Conservation (phyloP, 2,797 vertebrate genomes). For the Malacoraja senta region DNA sequence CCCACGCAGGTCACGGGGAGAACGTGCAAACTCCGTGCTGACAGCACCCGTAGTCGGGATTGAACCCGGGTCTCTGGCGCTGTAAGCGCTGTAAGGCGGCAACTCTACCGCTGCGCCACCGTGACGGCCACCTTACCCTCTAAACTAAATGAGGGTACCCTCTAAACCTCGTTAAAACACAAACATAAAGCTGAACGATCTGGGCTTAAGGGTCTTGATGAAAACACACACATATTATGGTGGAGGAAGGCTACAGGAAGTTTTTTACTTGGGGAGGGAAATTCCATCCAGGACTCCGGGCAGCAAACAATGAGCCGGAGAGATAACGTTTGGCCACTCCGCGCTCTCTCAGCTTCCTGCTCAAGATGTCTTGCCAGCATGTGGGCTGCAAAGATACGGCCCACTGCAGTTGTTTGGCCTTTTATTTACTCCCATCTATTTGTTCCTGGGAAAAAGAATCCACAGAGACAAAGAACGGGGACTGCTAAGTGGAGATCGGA, state of each 20-base stretch:
- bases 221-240: conserved; percentile 56
- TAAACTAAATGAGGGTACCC: too few species aligned
- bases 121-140: too few species aligned
- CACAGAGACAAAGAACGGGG: conserved; percentile 61
- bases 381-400: conserved; percentile 65
- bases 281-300: conserved; percentile 67
- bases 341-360: conserved; percentile 66
- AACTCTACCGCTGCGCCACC: too few species aligned
- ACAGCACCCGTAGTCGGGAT: too few species aligned
- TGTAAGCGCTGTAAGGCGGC: too few species aligned
- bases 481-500: conserved; percentile 52
- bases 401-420: conserved; percentile 48
- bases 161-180: too few species aligned
- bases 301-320: conserved; percentile 68
- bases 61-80: too few species aligned
- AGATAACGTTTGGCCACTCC: conserved; percentile 71
- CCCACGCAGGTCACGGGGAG: too few species aligned
- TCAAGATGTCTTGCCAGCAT: conserved; percentile 57
- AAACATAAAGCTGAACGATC: too few species aligned
- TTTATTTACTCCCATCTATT: conserved; percentile 63
- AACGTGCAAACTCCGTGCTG: too few species aligned
- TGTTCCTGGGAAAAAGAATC: conserved; percentile 57
- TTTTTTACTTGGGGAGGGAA: conserved; percentile 65
- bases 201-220: conserved; percentile 38
- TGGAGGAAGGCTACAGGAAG: conserved; percentile 75